Evolutionary conservation across 1,140 invertebrate species (phyloP).

Genomic region (Pachypeltis micranthus): DNA sequence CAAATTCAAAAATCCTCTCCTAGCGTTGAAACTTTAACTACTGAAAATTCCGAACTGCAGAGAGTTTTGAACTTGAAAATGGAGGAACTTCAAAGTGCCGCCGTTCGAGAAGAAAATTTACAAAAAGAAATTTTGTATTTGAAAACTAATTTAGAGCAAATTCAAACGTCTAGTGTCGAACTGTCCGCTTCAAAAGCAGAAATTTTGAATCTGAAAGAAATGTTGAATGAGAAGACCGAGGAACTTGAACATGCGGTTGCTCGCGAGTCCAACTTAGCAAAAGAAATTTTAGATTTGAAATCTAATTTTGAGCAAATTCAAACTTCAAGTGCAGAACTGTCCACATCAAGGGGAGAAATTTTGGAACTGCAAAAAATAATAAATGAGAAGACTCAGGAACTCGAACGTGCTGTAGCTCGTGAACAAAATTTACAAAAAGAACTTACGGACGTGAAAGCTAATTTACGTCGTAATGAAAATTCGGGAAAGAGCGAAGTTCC

Average conservation of each 20-base stretch:
- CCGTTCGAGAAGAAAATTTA: no score
- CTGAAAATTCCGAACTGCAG: background rate
- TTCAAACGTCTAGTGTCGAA: no score
- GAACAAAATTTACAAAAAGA: background rate
- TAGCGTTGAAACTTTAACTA: background rate
- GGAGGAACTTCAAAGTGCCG: no score
- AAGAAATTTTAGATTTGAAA: conserved; percentile 15
- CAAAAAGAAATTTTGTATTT: no score
- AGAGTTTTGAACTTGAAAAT: background rate
- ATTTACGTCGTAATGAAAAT: background rate
- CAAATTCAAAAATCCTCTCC: background rate
- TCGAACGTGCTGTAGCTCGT: background rate
- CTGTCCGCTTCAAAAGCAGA: conserved; percentile 16
- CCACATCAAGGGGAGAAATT: no score
- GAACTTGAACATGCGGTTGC: background rate
- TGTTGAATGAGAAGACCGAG: background rate
- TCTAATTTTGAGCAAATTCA: no score
- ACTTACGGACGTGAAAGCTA: background rate
- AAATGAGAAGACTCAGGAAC: background rate
- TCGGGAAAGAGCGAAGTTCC: background rate
- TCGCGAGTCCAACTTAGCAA: background rate
- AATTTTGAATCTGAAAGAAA: conserved; percentile 26
- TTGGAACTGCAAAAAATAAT: background rate
- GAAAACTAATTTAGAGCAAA: no score
- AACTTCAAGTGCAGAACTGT: no score